phyloP scores from a whole-genome alignment of 2,888 invertebrate species.

The Nomada flava region DNA sequence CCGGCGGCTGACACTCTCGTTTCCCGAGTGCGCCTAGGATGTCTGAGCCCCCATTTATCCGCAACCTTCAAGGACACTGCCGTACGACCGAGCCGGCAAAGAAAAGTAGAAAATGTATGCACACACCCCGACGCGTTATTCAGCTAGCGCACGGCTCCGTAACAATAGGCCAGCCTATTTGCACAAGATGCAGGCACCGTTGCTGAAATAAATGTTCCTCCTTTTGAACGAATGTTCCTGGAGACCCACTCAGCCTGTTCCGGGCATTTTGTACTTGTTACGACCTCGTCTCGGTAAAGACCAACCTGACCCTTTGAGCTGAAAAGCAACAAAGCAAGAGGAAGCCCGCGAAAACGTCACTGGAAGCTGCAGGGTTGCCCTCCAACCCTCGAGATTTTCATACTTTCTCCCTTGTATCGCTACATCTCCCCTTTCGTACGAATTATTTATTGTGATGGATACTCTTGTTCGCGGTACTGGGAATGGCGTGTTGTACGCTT shows the following conservation, averaged over 20 bases:
- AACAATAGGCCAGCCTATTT: slow-evolving; percentile 58
- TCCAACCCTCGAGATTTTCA: slow-evolving; percentile 6
- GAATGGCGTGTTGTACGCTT: background rate
- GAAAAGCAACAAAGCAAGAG: slow-evolving; percentile 42
- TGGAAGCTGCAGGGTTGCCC: background rate
- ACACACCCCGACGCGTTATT: slow-evolving; percentile 34
- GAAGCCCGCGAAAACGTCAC: slow-evolving; percentile 39
- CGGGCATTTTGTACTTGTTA: slow-evolving; percentile 50
- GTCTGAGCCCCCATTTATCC: background rate
- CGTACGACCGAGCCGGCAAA: background rate
- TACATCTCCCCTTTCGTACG: background rate
- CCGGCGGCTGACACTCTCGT: slow-evolving; percentile 37
- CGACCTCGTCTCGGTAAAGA: slow-evolving; percentile 11
- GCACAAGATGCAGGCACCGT: slow-evolving; percentile 65
- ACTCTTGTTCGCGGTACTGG: background rate
- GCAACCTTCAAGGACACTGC: background rate
- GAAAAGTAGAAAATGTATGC: slow-evolving; percentile 24
- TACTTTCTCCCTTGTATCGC: slow-evolving; percentile 3
- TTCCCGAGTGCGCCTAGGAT: slow-evolving; percentile 16
- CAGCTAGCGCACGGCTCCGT: slow-evolving; percentile 22
- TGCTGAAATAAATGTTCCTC: slow-evolving; percentile 64
- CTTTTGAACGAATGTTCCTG: slow-evolving; percentile 53
- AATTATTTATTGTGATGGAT: slow-evolving; percentile 22
- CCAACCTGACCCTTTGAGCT: slow-evolving; percentile 4
- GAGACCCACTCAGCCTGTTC: slow-evolving; percentile 44